Conservation (phyloP, 1,140 invertebrate genomes). For the Metopolophium dirhodum region DNA sequence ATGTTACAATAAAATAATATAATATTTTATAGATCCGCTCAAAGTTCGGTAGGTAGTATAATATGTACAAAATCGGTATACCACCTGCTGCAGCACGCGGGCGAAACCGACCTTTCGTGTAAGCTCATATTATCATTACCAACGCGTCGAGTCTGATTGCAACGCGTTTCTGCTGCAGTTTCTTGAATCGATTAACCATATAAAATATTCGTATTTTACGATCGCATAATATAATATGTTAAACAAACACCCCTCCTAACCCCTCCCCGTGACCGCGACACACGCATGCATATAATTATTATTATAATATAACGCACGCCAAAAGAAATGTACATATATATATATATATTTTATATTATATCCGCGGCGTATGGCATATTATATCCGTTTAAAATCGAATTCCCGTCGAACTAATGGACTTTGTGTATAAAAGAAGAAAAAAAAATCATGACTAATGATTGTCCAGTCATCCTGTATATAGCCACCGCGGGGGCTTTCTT, state of each 20-base stretch:
- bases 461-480: not conserved
- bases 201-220: not conserved
- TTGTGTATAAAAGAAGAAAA: not conserved
- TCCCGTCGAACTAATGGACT: constrained; percentile 21
- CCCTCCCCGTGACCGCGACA: not conserved
- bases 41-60: not conserved
- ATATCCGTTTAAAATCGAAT: constrained; percentile 19
- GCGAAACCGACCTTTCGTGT: not conserved
- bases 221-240: not conserved
- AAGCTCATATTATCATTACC: too few relatives aligned
- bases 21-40: not conserved
- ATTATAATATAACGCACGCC: not conserved
- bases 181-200: not conserved
- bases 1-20: constrained; percentile 3
- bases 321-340: not conserved
- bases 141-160: not conserved
- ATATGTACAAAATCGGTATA: not conserved
- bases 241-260: not conserved
- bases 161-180: not conserved
- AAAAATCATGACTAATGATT: constrained; percentile 53
- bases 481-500: constrained; percentile 35
- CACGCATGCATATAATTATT: not conserved
- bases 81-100: not conserved
- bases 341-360: not conserved
- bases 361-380: not conserved